Evolutionary conservation across 1,140 invertebrate species (phyloP).

Genomic region (Pantala flavescens): DNA sequence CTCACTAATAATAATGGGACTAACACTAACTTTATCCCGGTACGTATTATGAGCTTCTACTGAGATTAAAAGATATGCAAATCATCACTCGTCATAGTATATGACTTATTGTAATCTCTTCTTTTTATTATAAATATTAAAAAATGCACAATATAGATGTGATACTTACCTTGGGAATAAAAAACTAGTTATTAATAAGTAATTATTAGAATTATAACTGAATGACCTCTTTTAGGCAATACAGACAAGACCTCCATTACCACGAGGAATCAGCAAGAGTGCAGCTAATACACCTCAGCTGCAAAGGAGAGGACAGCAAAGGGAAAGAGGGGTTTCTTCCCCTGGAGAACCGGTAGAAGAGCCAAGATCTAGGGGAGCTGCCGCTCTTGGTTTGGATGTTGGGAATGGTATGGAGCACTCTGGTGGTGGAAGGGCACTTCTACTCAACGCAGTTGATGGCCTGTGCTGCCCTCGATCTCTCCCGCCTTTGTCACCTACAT

Average conservation of each 20-base stretch:
- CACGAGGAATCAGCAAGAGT: background rate
- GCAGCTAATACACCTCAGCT: background rate
- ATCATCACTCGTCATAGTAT: too few species aligned
- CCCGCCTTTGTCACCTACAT: constrained; percentile 21
- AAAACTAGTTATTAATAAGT: too few species aligned
- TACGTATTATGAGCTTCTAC: too few species aligned
- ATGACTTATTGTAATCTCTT: too few species aligned
- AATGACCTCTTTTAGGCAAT: background rate
- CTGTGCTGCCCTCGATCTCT: constrained; percentile 17
- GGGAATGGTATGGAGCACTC: background rate
- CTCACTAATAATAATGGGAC: too few species aligned
- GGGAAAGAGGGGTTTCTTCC: background rate
- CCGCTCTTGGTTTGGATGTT: background rate
- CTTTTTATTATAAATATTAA: too few species aligned
- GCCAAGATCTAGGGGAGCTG: background rate
- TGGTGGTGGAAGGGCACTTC: background rate
- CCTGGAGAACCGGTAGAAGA: background rate
- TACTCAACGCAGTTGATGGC: background rate
- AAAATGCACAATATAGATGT: too few species aligned
- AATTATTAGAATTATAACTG: too few species aligned
- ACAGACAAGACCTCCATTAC: background rate
- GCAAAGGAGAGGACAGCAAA: background rate
- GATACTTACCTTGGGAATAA: too few species aligned
- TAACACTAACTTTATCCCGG: too few species aligned
- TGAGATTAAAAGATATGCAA: too few species aligned